Percentiles rank a stretch among this genome's conserved stretches.
These are phyloP conservation scores for Rachycentron canadum DNA, from an alignment of 2,797 vertebrate genomes.

Conservation along the genomic window DNA sequence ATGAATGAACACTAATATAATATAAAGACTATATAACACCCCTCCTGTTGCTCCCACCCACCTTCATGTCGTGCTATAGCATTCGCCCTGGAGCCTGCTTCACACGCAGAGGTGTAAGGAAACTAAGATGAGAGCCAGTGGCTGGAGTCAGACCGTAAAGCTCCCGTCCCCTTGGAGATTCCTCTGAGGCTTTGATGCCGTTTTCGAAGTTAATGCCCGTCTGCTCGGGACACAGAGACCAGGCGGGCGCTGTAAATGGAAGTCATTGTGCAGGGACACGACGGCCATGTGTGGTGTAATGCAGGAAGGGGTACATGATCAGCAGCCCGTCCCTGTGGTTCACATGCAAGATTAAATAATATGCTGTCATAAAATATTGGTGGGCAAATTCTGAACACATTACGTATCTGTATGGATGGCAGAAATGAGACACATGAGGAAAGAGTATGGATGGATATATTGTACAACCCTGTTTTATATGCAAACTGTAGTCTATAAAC, in stretches of 20 bases:
- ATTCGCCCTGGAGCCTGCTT: slow-evolving; percentile 27
- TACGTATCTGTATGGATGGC: slow-evolving; percentile 9
- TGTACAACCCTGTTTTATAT: slow-evolving; percentile 10
- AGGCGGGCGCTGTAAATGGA: slow-evolving; percentile 66
- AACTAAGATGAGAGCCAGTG: slow-evolving; percentile 34
- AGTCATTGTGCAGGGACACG: slow-evolving; percentile 64
- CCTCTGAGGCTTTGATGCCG: slow-evolving; percentile 63
- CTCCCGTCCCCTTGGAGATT: slow-evolving; percentile 66
- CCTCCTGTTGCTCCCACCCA: slow-evolving; percentile 32
- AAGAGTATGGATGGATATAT: slow-evolving; percentile 1
- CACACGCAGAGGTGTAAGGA: slow-evolving; percentile 58
- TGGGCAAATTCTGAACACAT: slow-evolving; percentile 48
- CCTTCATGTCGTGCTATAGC: slow-evolving; percentile 16
- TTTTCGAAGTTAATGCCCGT: slow-evolving; percentile 62
- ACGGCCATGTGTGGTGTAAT: slow-evolving; percentile 52
- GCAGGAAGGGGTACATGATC: slow-evolving; percentile 51
- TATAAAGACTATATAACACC: slow-evolving; percentile 54
- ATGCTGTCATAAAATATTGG: slow-evolving; percentile 45
- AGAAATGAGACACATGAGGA: slow-evolving; percentile 16
- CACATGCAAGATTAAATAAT: slow-evolving; percentile 60
- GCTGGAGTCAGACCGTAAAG: slow-evolving; percentile 58
- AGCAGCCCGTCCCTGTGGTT: slow-evolving; percentile 41
- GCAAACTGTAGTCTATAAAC: slow-evolving; percentile 10
- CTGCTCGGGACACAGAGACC: slow-evolving; percentile 28
- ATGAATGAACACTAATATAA: slow-evolving; percentile 76